A percentile compares a stretch with the other conserved stretches of the same genome.
Conservation (phyloP, 2,888 invertebrate species). For the Steinernema scapterisci region DNA sequence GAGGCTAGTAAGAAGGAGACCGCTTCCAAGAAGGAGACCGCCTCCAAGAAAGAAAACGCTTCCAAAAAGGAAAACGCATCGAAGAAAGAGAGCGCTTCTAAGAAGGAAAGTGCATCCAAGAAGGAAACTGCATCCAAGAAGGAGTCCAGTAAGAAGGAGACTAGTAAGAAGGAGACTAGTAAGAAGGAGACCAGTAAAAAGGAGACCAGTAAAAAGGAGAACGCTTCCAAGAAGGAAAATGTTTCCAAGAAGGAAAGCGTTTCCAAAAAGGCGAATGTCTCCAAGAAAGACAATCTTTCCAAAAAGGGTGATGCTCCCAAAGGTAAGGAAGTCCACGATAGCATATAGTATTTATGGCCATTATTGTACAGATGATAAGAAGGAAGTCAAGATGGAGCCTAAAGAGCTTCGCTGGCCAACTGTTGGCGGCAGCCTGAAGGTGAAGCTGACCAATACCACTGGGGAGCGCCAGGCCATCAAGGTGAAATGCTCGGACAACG, state of each 20-base stretch:
- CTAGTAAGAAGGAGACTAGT: not conserved
- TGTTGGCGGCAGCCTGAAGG: slow-evolving; percentile 39
- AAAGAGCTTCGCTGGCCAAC: slow-evolving; percentile 37
- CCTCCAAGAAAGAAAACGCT: not conserved
- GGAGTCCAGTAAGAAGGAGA: not conserved
- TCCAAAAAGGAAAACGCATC: not conserved
- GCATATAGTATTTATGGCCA: not conserved
- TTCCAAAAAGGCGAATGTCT: not conserved
- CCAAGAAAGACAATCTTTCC: not conserved
- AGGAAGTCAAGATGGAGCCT: slow-evolving; percentile 39
- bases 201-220: not conserved
- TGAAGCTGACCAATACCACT: slow-evolving; percentile 38
- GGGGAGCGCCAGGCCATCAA: slow-evolving; percentile 42
- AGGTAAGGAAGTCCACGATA: not conserved
- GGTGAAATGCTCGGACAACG: slow-evolving; percentile 45
- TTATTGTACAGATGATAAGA: not conserved
- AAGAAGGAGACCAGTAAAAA: not conserved
- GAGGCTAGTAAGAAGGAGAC: not conserved
- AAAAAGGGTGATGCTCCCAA: not conserved
- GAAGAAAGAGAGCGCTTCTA: not conserved
- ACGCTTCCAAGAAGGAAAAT: not conserved
- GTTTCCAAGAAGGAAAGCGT: not conserved
- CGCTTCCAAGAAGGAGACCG: not conserved
- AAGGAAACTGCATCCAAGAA: not conserved
- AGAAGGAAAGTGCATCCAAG: not conserved